phyloP scores from a whole-genome alignment of 2,888 invertebrate species.

The Cosmia pyralina region DNA sequence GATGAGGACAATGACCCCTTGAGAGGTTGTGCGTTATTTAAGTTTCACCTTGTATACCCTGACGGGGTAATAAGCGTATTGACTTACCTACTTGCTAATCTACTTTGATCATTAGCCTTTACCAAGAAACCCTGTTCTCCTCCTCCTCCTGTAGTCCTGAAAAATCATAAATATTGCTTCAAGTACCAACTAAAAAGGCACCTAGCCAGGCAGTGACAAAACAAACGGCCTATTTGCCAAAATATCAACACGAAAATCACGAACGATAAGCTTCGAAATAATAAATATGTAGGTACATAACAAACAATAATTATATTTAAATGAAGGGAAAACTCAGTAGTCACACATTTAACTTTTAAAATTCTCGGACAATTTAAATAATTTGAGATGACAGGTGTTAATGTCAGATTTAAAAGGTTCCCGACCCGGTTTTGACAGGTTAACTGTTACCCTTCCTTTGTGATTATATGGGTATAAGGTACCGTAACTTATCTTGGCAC shows the following conservation, averaged over 20 bases:
- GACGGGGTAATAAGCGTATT: too few species aligned
- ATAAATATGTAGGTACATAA: background rate
- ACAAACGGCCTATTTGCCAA: background rate
- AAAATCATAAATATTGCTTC: background rate
- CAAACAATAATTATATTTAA: slow-evolving; percentile 14
- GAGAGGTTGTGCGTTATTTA: too few species aligned
- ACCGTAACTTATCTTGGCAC: slow-evolving; percentile 24
- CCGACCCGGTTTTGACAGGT: slow-evolving; percentile 59
- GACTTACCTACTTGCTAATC: too few species aligned
- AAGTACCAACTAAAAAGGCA: background rate
- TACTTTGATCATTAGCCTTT: too few species aligned
- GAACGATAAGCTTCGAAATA: background rate
- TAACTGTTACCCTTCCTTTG: slow-evolving; percentile 51
- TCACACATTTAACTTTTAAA: slow-evolving; percentile 17
- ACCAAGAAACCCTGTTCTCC: too few species aligned
- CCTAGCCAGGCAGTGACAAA: background rate
- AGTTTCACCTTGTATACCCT: too few species aligned
- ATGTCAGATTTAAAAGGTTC: slow-evolving; percentile 63
- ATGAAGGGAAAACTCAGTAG: slow-evolving; percentile 21
- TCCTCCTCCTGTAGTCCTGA: too few species aligned
- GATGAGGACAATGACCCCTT: too few species aligned
- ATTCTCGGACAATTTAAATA: slow-evolving; percentile 55
- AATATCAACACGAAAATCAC: background rate
- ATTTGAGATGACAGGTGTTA: slow-evolving; percentile 67
- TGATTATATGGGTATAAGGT: slow-evolving; percentile 51